Conservation (phyloP, 1,140 invertebrate genomes). For the Drosophila jambulina region DNA sequence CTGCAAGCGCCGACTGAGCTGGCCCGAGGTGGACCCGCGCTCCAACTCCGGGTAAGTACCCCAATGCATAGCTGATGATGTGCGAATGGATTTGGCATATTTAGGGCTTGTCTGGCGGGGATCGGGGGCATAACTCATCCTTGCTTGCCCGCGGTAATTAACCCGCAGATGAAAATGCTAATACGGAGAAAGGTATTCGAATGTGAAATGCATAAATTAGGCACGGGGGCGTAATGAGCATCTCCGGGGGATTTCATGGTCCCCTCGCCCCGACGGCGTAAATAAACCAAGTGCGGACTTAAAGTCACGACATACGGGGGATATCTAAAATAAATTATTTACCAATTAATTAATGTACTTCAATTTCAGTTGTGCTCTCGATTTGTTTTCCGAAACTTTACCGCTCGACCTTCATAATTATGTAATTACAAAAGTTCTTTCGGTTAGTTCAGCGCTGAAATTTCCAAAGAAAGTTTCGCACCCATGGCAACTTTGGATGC, state of each 20-base stretch:
- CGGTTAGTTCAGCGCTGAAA: conserved; percentile 46
- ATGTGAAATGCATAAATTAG: conserved; percentile 68
- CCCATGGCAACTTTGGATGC: conserved; percentile 67
- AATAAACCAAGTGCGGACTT: conserved; percentile 28
- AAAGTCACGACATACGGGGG: conserved; percentile 16
- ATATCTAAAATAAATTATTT: conserved; percentile 68
- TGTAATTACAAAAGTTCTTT: conserved; percentile 76
- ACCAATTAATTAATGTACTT: conserved; percentile 81
- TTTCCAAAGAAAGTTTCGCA: conserved; percentile 64
- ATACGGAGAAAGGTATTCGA: conserved; percentile 37
- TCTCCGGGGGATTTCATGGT: conserved; percentile 16
- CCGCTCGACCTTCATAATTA: conserved; percentile 78
- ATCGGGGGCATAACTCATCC: conserved; percentile 4
- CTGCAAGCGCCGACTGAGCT: conserved; percentile 90
- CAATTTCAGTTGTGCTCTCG: conserved; percentile 56
- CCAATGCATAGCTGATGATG: conserved; percentile 71
- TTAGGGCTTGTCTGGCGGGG: conserved; percentile 33
- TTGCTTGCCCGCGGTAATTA: conserved; percentile 59
- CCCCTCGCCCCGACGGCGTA: conserved; percentile 3
- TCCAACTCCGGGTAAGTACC: conserved; percentile 91
- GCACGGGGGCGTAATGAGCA: conserved; percentile 34
- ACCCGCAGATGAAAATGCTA: conserved; percentile 46
- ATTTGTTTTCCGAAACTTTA: conserved; percentile 62
- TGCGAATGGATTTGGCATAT: conserved; percentile 69
- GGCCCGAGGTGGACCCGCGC: conserved; percentile 92